These are phyloP conservation scores for Amphimallon solstitiale DNA, from an alignment of 2,888 invertebrate species.

Conservation along the genomic window DNA sequence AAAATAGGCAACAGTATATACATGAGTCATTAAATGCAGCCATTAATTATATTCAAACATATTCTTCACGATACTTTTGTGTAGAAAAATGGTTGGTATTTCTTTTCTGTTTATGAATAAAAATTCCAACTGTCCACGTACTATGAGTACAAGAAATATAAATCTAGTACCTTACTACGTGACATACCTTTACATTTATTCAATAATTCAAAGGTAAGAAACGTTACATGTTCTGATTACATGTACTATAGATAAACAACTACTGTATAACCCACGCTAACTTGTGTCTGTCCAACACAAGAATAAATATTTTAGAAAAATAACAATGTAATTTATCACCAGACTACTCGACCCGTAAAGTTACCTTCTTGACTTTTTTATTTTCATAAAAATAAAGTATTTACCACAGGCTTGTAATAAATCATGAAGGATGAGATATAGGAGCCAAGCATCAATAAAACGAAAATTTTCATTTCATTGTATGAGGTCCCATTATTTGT, in stretches of 20 bases:
- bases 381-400: too few relatives aligned
- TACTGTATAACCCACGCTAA: constrained; percentile 15
- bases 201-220: constrained; percentile 4
- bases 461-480: too few relatives aligned
- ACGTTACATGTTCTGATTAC: neutral
- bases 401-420: too few relatives aligned
- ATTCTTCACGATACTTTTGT: neutral
- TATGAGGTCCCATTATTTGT: too few relatives aligned
- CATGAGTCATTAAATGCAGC: too few relatives aligned
- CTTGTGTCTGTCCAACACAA: neutral
- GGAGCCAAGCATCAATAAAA: too few relatives aligned
- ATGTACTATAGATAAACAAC: neutral
- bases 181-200: too few relatives aligned
- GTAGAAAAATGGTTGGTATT: neutral
- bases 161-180: neutral
- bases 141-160: neutral
- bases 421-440: too few relatives aligned
- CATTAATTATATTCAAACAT: too few relatives aligned
- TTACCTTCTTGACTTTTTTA: too few relatives aligned
- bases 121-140: neutral
- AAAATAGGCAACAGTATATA: too few relatives aligned
- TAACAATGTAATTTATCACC: neutral
- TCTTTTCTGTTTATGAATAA: neutral
- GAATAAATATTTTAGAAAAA: neutral
- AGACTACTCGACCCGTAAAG: neutral